These are phyloP conservation scores for Plumapathes pennacea DNA, from an alignment of 92 coral and sea anemone species.

Conservation along the genomic window DNA sequence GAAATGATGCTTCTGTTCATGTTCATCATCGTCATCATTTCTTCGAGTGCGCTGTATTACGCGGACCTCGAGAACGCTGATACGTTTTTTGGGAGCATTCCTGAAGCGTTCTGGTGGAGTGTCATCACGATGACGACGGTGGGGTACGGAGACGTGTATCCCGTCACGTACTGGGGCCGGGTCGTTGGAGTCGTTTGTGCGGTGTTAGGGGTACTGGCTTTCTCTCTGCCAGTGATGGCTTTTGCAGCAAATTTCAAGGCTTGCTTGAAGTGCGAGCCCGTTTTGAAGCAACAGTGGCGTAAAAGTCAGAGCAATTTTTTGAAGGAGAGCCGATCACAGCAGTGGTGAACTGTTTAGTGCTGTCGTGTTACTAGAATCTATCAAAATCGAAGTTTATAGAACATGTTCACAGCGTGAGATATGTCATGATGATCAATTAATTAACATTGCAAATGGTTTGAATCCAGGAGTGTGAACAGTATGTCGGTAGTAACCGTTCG, in stretches of 20 bases:
- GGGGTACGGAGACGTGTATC: constrained; percentile 86
- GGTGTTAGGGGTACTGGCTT: constrained; percentile 83
- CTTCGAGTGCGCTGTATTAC: constrained; percentile 87
- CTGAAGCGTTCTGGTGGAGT: constrained; percentile 98
- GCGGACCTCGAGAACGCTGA: constrained; percentile 62
- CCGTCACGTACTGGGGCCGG: constrained; percentile 64
- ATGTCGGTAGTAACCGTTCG: no score
- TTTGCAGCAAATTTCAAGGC: constrained; percentile 91
- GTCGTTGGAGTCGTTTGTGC: constrained; percentile 87
- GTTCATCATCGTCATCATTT: constrained; percentile 67
- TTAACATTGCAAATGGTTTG: no score
- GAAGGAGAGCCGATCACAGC: no score
- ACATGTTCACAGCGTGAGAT: no score
- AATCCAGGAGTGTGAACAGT: no score
- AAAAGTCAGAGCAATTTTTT: no score
- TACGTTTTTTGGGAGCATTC: constrained; percentile 76
- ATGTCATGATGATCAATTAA: no score
- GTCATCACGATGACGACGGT: constrained; percentile 83
- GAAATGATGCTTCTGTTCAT: constrained; percentile 87
- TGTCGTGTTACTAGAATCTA: no score
- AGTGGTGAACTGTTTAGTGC: no score
- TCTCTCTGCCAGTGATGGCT: constrained; percentile 93
- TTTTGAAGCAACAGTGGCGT: constrained; percentile 38
- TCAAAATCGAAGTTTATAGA: no score
- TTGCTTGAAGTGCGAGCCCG: constrained; percentile 84